Evolutionary conservation across 37 sponge, comb jelly and placozoan genomes (phyloP), one percentile per base, ranked within the genome.

Genomic region (Agelas oroides): DNA sequence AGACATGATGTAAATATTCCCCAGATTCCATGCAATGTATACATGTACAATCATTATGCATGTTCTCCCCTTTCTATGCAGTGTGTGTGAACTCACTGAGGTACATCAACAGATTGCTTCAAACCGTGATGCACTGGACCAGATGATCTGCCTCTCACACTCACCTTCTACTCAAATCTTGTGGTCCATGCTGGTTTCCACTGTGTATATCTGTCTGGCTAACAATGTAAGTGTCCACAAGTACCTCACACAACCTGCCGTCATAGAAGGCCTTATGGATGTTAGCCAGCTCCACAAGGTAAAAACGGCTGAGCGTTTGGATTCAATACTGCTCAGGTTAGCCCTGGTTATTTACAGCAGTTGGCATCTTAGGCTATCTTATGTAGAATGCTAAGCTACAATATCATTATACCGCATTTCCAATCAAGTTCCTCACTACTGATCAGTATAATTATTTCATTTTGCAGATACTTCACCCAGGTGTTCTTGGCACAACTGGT

Each of bases 381-480:
- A n/a, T n/a, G n/a, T n/a, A n/a, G n/a, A n/a, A n/a, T n/a, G 59
- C 11, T 54, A 23, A 57, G 28, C 38, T 57, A 76, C 31, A n/a
- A n/a, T n/a, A n/a, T n/a, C n/a, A n/a, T n/a, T n/a, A n/a, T n/a
- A n/a, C n/a, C n/a, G n/a, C n/a, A n/a, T n/a, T n/a, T n/a, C n/a
- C 57, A 56, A 19, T 24, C 30, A 65, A 24, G 66, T 65, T 19
- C 16, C n/a, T n/a, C n/a, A 13, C 23, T 65, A 12, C 13, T 21
- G 12, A 12, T 16, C 23, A 46, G 3, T 46, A 3, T 46, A 8
- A 46, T 8, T 46, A 8, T 46, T 8, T 46, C 46, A 46, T 8
- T 8, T 27, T 24, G 27, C 83, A 83, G 84, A 38, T 83, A 52
- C 33, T 83, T 83, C 65, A 83, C 84, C 39, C 65, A 63, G 18